phyloP scores from a whole-genome alignment of 2,797 vertebrate species.

The Knipowitschia caucasica region DNA sequence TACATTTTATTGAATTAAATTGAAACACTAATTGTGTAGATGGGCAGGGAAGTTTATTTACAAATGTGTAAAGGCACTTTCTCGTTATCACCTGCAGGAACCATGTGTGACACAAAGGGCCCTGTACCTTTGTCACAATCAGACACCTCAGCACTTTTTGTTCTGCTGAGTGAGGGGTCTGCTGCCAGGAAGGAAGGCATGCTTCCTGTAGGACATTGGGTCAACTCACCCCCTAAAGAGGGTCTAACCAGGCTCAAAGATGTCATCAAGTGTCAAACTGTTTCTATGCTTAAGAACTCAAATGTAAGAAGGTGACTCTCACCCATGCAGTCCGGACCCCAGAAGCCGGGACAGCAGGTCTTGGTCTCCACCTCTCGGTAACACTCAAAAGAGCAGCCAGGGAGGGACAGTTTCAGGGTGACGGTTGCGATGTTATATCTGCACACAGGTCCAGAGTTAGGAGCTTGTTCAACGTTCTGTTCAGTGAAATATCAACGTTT shows the following conservation, averaged over 20 bases:
- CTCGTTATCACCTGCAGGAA: not conserved
- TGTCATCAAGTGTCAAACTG: not conserved
- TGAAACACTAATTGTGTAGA: no score
- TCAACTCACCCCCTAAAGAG: conserved; percentile 1
- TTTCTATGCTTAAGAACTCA: not conserved
- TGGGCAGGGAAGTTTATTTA: no score
- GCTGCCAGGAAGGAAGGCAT: conserved; percentile 60
- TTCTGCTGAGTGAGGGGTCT: conserved; percentile 32
- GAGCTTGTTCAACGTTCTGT: not conserved
- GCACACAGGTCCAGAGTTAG: conserved; percentile 1
- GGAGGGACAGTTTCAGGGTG: conserved; percentile 31
- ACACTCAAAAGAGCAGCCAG: conserved; percentile 84
- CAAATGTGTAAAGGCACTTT: no score
- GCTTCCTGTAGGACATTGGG: conserved; percentile 27
- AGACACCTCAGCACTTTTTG: conserved; percentile 59
- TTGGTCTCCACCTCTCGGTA: conserved; percentile 65
- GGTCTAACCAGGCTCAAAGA: no score
- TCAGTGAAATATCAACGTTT: not conserved
- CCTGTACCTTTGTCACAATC: not conserved
- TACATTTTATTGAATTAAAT: no score
- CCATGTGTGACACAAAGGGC: not conserved
- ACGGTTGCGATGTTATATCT: conserved; percentile 30
- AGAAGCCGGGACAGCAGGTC: conserved; percentile 85
- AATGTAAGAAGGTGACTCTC: conserved; percentile 38
- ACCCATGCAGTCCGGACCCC: conserved; percentile 90